phyloP scores from a whole-genome alignment of 2,888 invertebrate species.

The Therioaphis trifolii region DNA sequence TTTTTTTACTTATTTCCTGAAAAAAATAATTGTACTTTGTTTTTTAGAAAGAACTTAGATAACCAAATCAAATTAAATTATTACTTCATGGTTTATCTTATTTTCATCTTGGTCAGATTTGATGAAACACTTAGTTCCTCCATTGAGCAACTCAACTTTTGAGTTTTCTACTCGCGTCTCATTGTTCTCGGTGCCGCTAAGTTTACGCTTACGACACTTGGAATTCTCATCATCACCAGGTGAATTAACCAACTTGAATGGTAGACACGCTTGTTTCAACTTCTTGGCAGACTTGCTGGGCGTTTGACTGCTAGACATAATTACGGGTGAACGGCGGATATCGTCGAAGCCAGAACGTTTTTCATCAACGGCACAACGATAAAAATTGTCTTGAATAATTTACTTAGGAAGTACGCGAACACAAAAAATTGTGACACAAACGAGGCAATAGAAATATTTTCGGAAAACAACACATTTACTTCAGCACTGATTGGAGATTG shows the following conservation, averaged over 20 bases:
- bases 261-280: conserved; percentile 33
- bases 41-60: too few species aligned
- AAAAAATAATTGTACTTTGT: not conserved
- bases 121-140: conserved; percentile 54
- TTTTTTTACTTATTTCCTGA: not conserved
- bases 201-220: conserved; percentile 51
- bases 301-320: conserved; percentile 12
- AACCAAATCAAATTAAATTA: not conserved
- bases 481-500: not conserved
- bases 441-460: not conserved
- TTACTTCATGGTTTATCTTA: not conserved
- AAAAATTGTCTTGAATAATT: not conserved
- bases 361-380: not conserved
- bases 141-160: conserved; percentile 50
- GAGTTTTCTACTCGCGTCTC: conserved; percentile 33
- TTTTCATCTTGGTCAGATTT: conserved; percentile 39
- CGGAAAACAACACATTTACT: too few species aligned
- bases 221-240: conserved; percentile 30
- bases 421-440: not conserved
- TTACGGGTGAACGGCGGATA: not conserved
- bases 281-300: conserved; percentile 31
- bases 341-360: not conserved
- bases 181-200: conserved; percentile 36
- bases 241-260: conserved; percentile 48
- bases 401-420: not conserved